Percentiles rank a stretch among this genome's conserved stretches.
Evolutionary conservation across 2,113 vertebrate species (phyloP).

Genomic region (Oncorhynchus clarkii): DNA sequence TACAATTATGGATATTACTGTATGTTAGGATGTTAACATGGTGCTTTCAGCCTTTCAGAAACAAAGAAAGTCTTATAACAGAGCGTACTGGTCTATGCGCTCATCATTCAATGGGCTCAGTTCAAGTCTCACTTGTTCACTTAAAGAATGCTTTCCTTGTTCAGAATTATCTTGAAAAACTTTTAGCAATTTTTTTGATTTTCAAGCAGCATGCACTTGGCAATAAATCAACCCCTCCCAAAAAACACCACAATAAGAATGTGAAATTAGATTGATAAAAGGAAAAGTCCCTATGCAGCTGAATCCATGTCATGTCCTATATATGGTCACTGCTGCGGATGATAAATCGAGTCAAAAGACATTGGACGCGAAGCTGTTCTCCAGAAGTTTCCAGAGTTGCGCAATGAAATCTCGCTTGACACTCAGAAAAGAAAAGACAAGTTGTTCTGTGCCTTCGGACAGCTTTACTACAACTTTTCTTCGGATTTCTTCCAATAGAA

Average conservation of each 20-base stretch:
- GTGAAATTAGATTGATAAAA: background rate
- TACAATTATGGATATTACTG: background rate
- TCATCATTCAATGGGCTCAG: background rate
- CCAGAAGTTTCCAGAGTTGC: conserved; percentile 48
- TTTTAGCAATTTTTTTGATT: background rate
- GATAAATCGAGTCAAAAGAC: background rate
- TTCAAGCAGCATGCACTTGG: background rate
- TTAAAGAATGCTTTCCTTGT: background rate
- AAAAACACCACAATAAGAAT: background rate
- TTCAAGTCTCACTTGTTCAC: background rate
- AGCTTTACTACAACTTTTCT: background rate
- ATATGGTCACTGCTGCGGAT: background rate
- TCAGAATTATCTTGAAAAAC: background rate
- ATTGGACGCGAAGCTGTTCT: conserved; percentile 29
- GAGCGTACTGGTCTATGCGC: background rate
- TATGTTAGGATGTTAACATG: background rate
- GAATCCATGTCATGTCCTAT: background rate
- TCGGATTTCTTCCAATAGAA: conserved; percentile 24
- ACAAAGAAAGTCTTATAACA: background rate
- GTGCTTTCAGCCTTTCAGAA: background rate
- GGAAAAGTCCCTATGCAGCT: background rate
- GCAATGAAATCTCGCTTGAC: conserved; percentile 31
- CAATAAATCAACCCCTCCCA: background rate
- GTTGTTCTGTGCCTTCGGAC: conserved; percentile 43
- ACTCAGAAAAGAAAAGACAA: conserved; percentile 12